phyloP scores from a whole-genome alignment of 2,797 vertebrate species.

The Betta splendens region DNA sequence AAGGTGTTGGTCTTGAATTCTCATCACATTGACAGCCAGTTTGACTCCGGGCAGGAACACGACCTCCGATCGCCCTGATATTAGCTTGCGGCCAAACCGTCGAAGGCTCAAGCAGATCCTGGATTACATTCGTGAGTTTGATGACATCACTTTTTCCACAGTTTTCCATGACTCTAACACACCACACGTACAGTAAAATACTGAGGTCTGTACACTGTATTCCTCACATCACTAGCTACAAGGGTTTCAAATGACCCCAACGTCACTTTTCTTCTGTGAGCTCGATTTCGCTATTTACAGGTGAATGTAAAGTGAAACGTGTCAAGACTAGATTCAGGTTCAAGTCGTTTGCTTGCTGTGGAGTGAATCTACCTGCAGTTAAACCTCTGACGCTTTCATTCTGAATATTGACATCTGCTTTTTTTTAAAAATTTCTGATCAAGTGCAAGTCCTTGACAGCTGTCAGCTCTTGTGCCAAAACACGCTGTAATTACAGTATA shows the following conservation, averaged over 20 bases:
- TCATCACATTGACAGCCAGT: conserved; percentile 27
- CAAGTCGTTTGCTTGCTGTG: conserved; percentile 16
- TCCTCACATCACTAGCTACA: conserved; percentile 36
- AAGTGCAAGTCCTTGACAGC: conserved; percentile 15
- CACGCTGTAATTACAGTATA: conserved; percentile 16
- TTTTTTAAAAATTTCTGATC: conserved; percentile 23
- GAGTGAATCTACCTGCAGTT: conserved; percentile 9
- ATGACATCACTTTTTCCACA: conserved; percentile 54
- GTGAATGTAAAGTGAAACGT: conserved; percentile 19
- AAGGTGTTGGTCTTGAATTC: conserved; percentile 24
- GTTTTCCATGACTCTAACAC: conserved; percentile 36
- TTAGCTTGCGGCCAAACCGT: conserved; percentile 19
- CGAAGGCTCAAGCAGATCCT: conserved; percentile 46
- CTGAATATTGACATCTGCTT: conserved; percentile 31
- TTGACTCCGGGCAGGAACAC: conserved; percentile 1
- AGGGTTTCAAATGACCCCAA: conserved; percentile 17
- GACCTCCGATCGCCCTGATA: conserved; percentile 35
- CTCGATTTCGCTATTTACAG: conserved; percentile 47
- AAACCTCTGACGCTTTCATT: conserved; percentile 25
- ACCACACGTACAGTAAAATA: conserved; percentile 42
- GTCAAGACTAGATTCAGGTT: conserved; percentile 18
- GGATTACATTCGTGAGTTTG: conserved; percentile 69
- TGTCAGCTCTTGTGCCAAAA: conserved; percentile 30
- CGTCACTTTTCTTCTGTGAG: conserved; percentile 26
- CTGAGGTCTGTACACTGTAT: conserved; percentile 41